These are phyloP conservation scores for Clarias magur DNA, from an alignment of 2,113 vertebrate genomes.

Conservation along the genomic window DNA sequence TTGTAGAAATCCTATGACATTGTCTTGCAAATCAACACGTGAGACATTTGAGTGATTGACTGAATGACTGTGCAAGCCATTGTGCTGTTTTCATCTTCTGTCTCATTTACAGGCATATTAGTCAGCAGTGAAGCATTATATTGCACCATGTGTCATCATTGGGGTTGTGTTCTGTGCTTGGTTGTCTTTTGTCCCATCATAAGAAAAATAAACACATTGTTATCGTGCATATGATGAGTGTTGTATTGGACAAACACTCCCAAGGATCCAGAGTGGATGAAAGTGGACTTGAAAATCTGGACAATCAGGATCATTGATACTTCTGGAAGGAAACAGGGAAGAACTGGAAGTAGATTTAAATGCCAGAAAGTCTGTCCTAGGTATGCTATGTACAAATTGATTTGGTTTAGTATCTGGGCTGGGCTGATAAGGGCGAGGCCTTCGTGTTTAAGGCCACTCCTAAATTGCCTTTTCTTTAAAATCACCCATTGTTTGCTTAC, in stretches of 20 bases:
- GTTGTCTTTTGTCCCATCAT: not conserved
- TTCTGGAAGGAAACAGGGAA: not conserved
- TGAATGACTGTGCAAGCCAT: not conserved
- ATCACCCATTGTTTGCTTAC: conserved; percentile 22
- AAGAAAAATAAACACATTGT: not conserved
- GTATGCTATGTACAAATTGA: not conserved
- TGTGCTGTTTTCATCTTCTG: conserved; percentile 1
- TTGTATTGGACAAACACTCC: not conserved
- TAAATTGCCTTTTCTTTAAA: conserved; percentile 5
- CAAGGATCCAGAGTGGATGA: not conserved
- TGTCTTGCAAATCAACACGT: conserved; percentile 5
- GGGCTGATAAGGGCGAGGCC: conserved; percentile 19
- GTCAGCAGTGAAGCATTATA: not conserved
- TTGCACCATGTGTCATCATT: not conserved
- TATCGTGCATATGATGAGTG: not conserved
- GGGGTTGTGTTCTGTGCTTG: not conserved
- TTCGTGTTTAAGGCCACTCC: not conserved
- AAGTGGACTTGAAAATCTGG: conserved; percentile 22
- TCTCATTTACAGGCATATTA: not conserved
- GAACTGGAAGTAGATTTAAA: not conserved
- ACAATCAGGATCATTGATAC: conserved; percentile 11
- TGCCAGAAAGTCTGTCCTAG: not conserved
- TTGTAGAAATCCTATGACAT: conserved; percentile 1
- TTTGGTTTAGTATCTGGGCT: conserved; percentile 5
- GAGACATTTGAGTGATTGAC: not conserved